These are phyloP conservation scores for Drosophila orena DNA, from an alignment of 1,140 invertebrate genomes.

Conservation along the genomic window DNA sequence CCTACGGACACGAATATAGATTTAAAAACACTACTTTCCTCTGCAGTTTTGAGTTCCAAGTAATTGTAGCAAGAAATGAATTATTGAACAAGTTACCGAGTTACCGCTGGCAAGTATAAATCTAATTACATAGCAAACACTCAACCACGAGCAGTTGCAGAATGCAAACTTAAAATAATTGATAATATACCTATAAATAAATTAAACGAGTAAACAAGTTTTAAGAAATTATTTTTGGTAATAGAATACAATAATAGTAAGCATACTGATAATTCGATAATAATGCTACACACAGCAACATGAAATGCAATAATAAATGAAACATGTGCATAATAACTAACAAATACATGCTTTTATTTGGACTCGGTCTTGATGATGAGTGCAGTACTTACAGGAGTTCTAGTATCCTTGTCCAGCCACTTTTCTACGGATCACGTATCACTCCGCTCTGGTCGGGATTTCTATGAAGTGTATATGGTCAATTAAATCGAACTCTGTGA, in stretches of 20 bases:
- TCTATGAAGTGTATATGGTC: too few relatives aligned
- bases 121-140: constrained; percentile 62
- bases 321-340: constrained; percentile 82
- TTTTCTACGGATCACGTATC: too few relatives aligned
- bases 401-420: too few relatives aligned
- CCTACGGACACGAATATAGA: constrained; percentile 27
- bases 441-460: too few relatives aligned
- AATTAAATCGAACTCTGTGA: too few relatives aligned
- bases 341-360: constrained; percentile 26
- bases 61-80: constrained; percentile 46
- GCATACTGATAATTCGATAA: constrained; percentile 68
- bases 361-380: neutral
- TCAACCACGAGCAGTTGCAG: constrained; percentile 31
- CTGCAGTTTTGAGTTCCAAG: constrained; percentile 59
- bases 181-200: constrained; percentile 72
- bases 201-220: constrained; percentile 77
- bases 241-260: constrained; percentile 78
- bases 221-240: constrained; percentile 85
- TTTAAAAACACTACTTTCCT: constrained; percentile 49
- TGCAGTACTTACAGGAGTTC: neutral
- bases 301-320: constrained; percentile 80
- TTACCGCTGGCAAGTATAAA: constrained; percentile 68
- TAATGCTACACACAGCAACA: constrained; percentile 69
- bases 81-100: constrained; percentile 43
- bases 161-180: constrained; percentile 68